Evolutionary conservation across 2,113 vertebrate genomes (phyloP), one percentile per base, ranked within the genome.

Genomic region (Menidia beryllina): DNA sequence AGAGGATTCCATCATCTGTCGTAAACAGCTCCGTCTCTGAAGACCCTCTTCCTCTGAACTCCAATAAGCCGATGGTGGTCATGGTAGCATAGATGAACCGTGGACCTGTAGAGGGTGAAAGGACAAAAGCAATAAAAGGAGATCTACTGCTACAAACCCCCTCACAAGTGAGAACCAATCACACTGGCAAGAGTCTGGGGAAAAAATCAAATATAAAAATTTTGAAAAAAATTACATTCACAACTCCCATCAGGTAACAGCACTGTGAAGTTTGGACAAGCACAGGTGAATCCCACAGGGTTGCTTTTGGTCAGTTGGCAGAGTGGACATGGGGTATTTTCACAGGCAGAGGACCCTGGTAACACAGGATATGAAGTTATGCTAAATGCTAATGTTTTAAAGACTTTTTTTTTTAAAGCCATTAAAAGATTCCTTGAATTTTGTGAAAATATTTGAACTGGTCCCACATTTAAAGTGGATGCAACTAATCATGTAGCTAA

Each of bases 261-360:
- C 45, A 95, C 90, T 58, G 93, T 90, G 15, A 88, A 89, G 39
- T 93, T 88, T 3, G 96, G 95, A 75, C 96, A 97, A 0, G 87
- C 85, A 79, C 96, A 98, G 36, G 87, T 93, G 79, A 95, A 96
- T 21, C 95, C 95, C 1, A 24, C 83, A 24, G 81, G 57, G 21
- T 90, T 93, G 57, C 90, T 56, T 14, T 94, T 94, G 0, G 95
- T 96, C 12, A 95, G 89, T 66, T 96, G 93, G 65, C 96, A 98
- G 43, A 98, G 88, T 3, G 88, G 89, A 39, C 96, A 98, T 0
- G 74, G 80, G 0, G 91, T 90, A 0, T 84, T 88, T 21, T 55
- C 74, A 89, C 96, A 97, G 0, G 89, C 91, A 45, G 92, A 88
- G n/a, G 60, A 43, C 27, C 83, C 91, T 93, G 56, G 30, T 47